Percentiles rank a stretch among this genome's conserved stretches.
Evolutionary conservation across 2,888 invertebrate genomes (phyloP).

Genomic region (Tridacna gigas): DNA sequence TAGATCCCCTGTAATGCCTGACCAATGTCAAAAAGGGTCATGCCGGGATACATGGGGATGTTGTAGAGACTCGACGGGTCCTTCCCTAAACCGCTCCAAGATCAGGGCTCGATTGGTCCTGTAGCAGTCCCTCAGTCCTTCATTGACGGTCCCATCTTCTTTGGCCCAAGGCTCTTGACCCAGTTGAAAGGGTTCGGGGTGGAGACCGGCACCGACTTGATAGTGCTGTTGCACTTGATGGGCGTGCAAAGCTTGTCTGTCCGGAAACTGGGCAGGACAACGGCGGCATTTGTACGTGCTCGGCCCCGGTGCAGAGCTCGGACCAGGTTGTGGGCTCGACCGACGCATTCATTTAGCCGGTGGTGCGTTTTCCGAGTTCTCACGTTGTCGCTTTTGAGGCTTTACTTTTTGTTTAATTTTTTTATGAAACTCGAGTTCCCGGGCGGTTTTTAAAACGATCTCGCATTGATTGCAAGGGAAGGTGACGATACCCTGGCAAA

Average conservation of each 20-base stretch:
- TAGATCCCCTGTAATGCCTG: constrained; percentile 38
- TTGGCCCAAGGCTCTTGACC: constrained; percentile 37
- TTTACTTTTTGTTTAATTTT: constrained; percentile 31
- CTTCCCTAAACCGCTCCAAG: constrained; percentile 33
- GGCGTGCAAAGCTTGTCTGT: constrained; percentile 30
- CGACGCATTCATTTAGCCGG: not conserved
- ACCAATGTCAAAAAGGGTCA: constrained; percentile 35
- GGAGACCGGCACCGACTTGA: constrained; percentile 29
- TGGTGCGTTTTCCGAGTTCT: not conserved
- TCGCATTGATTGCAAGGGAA: constrained; percentile 27
- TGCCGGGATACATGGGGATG: constrained; percentile 39
- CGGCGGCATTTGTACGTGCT: constrained; percentile 30
- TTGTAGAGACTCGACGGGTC: constrained; percentile 40
- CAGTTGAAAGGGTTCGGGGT: constrained; percentile 24
- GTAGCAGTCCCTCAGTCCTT: constrained; percentile 39
- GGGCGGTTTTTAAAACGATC: constrained; percentile 13
- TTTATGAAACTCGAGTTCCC: constrained; percentile 32
- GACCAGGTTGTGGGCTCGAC: not conserved
- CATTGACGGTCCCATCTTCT: constrained; percentile 24
- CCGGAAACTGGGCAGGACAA: constrained; percentile 26
- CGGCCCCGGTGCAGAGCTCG: constrained; percentile 1
- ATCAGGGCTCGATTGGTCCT: constrained; percentile 33
- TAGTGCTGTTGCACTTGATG: constrained; percentile 32
- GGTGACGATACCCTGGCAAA: constrained; percentile 3
- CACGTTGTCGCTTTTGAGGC: not conserved